A percentile compares a stretch with the other conserved stretches of the same genome.
Evolutionary conservation across 2,888 invertebrate species (phyloP).

Genomic region (Philonicus albiceps): DNA sequence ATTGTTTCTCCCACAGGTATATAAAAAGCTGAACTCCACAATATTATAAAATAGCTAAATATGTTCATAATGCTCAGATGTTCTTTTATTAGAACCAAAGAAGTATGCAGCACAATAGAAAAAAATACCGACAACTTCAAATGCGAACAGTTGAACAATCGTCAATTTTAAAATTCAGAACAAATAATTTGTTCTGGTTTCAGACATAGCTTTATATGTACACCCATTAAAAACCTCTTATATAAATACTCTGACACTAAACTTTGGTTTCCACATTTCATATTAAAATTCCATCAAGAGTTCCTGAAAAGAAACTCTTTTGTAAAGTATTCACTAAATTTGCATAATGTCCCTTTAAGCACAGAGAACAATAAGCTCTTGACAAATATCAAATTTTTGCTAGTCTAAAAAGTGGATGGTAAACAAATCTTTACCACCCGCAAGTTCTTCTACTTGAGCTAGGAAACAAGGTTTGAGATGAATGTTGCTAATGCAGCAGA

Average conservation of each 20-base stretch:
- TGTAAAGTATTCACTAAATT: background rate
- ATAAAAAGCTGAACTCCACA: too few relatives aligned
- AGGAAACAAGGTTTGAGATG: background rate
- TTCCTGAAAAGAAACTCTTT: background rate
- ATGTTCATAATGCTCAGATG: too few relatives aligned
- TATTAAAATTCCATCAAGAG: background rate
- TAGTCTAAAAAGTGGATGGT: background rate
- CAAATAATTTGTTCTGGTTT: background rate
- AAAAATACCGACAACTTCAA: too few relatives aligned
- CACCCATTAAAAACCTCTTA: background rate
- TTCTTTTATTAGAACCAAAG: too few relatives aligned
- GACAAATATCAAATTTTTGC: background rate
- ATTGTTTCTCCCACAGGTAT: too few relatives aligned
- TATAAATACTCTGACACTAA: background rate
- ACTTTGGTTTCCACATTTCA: background rate
- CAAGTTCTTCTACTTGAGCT: background rate
- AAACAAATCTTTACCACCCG: background rate
- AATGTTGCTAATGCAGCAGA: background rate
- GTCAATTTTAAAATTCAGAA: background rate
- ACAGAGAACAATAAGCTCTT: background rate
- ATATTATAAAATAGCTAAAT: too few relatives aligned
- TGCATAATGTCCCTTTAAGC: background rate
- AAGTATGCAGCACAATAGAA: too few relatives aligned
- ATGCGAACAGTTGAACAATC: too few relatives aligned
- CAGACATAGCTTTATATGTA: background rate